Evolutionary conservation across 2,797 vertebrate species (phyloP), one percentile per base, ranked within the genome.

Genomic region (Prunella strophiata): DNA sequence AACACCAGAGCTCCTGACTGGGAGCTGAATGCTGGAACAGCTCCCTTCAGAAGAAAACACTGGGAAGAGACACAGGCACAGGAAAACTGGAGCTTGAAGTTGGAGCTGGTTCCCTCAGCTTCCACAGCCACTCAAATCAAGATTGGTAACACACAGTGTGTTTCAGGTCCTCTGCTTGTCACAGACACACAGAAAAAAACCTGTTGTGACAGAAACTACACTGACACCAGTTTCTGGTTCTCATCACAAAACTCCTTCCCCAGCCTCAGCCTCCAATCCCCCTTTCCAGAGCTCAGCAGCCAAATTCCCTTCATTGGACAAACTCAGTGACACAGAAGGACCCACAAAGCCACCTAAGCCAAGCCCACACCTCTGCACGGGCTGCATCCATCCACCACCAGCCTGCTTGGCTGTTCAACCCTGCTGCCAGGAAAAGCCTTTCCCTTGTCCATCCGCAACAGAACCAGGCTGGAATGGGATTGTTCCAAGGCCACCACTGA

Each of bases 401-500:
- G 4, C 47, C 38, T 25, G 26, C 16, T 1, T 8, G 40, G 40
- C 4, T 36, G 20, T 51, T 75, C 30, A 66, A 79, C 47, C 65
- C 61, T 32, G 26, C 55, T 47, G 68, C 76, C 42, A 52, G 34
- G 11, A 77, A 72, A 75, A 84, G 36, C 25, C 50, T 59, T 38
- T 45, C 70, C 65, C 14, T 40, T 14, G 61, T 51, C 50, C 82
- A 68, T n/a, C 16, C 52, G 34, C 38, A 78, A 34, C 10, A 50
- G 61, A 80, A 32, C 10, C 82, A 30, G 43, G 30, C 11, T 7
- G 62, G 45, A 48, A 17, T 0, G 7, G 2, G 29, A 68, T 1
- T 20, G 40, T 65, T 62, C 16, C 27, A 43, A 27, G 52, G 63
- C 59, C 42, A 34, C 81, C 47, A 98, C 99, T 99, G 95, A 99